phyloP scores from a whole-genome alignment of 2,888 invertebrate species.

The Nomada flava region DNA sequence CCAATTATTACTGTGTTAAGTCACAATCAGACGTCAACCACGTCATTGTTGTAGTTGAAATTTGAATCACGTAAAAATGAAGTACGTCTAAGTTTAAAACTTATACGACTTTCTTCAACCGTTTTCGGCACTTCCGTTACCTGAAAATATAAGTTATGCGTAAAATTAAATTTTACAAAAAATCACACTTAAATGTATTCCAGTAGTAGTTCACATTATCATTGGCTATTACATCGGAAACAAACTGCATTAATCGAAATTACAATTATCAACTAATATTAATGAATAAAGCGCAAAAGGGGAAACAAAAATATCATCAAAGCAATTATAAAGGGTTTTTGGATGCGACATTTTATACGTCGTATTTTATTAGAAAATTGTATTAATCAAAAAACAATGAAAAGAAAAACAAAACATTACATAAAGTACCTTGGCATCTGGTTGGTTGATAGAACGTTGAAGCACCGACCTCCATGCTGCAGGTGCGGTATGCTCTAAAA shows the following conservation, averaged over 20 bases:
- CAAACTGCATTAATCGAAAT: not conserved
- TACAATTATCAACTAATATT: slow-evolving; percentile 13
- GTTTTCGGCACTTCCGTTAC: slow-evolving; percentile 82
- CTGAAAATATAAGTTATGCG: slow-evolving; percentile 66
- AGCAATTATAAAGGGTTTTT: slow-evolving; percentile 18
- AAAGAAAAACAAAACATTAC: slow-evolving; percentile 62
- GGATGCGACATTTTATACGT: not conserved
- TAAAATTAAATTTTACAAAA: not conserved
- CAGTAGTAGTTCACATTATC: not conserved
- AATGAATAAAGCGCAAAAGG: slow-evolving; percentile 44
- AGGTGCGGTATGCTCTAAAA: slow-evolving; percentile 83
- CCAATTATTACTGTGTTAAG: slow-evolving; percentile 46
- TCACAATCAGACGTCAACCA: slow-evolving; percentile 80
- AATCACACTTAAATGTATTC: not conserved
- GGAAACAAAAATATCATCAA: slow-evolving; percentile 1
- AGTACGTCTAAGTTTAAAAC: slow-evolving; percentile 81
- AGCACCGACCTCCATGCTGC: slow-evolving; percentile 83
- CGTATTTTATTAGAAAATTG: not conserved
- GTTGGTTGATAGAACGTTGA: slow-evolving; percentile 81
- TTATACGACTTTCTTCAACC: slow-evolving; percentile 80
- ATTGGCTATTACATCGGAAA: slow-evolving; percentile 8
- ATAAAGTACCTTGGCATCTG: slow-evolving; percentile 79
- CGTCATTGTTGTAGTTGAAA: slow-evolving; percentile 83
- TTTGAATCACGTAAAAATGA: slow-evolving; percentile 83
- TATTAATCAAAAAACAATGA: slow-evolving; percentile 38